Evolutionary conservation across 2,888 invertebrate species (phyloP), one percentile per base, ranked within the genome.

Genomic region (Phorcus lineatus): DNA sequence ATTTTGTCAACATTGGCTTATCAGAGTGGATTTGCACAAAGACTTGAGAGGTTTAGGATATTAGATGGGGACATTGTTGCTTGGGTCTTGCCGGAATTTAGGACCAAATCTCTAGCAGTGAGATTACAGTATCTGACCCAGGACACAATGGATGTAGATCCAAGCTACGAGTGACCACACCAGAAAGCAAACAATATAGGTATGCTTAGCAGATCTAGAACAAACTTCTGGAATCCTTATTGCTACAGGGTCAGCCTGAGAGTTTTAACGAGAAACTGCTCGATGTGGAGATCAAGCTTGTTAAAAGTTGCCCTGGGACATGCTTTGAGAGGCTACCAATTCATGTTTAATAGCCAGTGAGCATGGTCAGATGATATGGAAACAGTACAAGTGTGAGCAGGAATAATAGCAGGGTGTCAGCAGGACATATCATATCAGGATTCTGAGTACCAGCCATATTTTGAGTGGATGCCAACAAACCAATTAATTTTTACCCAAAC

Each of bases 221-320:
- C 22, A 62, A 62, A 62, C 62, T 28, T 24, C 28, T 62, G 62
- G 28, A 62, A 62, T 62, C 28, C 62, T 62, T 28, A 24, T 28
- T 24, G 22, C 62, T 62, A 62, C 28, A 62, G 62, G 62, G 24
- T 24, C 47, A 13, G 13, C 11, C 47, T 13, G 13, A 28, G 62
- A 28, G 28, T 62, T 62, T 62, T 62, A 24, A 62, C 28, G 62
- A 62, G 62, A 62, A 47, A 47, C 47, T 47, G 47, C 47, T 47
- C 47, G 11, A 47, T 47, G 13, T 47, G 47, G 4, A 11, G 47
- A 47, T 17, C 13, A 13, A 62, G 62, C 62, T 62, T 62, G 62
- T 62, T 62, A 62, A 62, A 62, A 62, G 62, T 62, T 62, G 62
- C 24, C 62, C 24, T 16, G 62, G 62, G 62, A 62, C 28, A 62